These are phyloP conservation scores for Choreutis nemorana DNA, from an alignment of 2,888 invertebrate genomes.

Conservation along the genomic window DNA sequence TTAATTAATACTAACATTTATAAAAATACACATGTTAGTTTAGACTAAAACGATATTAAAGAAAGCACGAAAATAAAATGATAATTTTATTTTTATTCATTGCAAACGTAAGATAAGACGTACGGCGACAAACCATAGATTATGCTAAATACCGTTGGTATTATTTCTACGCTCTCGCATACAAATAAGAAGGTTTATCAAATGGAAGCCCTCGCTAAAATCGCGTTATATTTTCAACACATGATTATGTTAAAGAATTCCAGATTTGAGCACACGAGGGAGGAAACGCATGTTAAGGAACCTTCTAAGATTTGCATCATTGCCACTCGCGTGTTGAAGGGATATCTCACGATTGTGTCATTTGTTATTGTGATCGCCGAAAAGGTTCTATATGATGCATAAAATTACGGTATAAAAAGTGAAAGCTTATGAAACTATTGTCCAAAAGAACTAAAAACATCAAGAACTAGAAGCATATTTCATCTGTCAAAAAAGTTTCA, in stretches of 20 bases:
- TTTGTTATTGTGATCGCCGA: background rate
- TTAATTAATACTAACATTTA: too few relatives aligned
- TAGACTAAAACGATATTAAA: too few relatives aligned
- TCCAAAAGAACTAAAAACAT: too few relatives aligned
- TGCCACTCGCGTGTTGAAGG: constrained; percentile 34
- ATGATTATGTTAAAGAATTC: constrained; percentile 65
- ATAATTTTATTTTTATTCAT: constrained; percentile 22
- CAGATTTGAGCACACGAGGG: constrained; percentile 40
- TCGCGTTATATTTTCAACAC: constrained; percentile 62
- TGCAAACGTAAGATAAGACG: constrained; percentile 10
- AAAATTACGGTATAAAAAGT: background rate
- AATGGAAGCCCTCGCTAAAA: constrained; percentile 43
- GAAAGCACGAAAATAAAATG: too few relatives aligned
- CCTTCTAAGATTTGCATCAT: constrained; percentile 47
- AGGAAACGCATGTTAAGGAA: constrained; percentile 51
- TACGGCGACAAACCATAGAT: constrained; percentile 41
- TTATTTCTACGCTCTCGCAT: constrained; percentile 41
- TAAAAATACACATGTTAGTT: too few relatives aligned
- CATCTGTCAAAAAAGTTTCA: too few relatives aligned
- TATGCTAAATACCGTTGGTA: constrained; percentile 53
- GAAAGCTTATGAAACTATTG: too few relatives aligned
- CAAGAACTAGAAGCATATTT: too few relatives aligned
- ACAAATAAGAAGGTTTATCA: constrained; percentile 42
- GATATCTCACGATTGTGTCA: constrained; percentile 32
- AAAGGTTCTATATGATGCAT: background rate